Evolutionary conservation across 2,888 invertebrate genomes (phyloP).

Genomic region (Oegoconia quadripuncta): DNA sequence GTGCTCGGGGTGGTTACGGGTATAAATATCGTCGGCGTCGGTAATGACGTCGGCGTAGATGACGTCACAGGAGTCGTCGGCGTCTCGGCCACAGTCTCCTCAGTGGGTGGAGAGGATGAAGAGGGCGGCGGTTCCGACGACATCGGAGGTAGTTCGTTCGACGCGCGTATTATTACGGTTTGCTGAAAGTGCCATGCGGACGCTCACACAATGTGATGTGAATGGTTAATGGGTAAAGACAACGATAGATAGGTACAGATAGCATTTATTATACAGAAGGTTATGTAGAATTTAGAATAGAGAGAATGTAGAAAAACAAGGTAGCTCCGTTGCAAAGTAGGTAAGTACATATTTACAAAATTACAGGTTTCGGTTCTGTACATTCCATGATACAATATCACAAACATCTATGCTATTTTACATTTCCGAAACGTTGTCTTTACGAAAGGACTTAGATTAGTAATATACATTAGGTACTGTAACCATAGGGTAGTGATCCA

Average conservation of each 20-base stretch:
- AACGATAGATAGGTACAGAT: constrained; percentile 27
- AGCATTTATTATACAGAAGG: constrained; percentile 1
- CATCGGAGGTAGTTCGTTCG: constrained; percentile 58
- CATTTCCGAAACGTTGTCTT: constrained; percentile 40
- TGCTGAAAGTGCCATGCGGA: constrained; percentile 78
- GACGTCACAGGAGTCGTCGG: constrained; percentile 28
- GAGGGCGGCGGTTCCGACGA: constrained; percentile 44
- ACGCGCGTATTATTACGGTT: constrained; percentile 71
- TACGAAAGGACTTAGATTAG: constrained; percentile 50
- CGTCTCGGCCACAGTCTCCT: constrained; percentile 32
- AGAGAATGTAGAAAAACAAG: too few species aligned
- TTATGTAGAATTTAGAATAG: neutral
- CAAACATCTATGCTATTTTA: neutral
- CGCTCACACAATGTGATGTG: constrained; percentile 71
- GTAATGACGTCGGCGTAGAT: constrained; percentile 43
- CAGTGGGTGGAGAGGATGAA: constrained; percentile 35
- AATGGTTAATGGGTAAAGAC: constrained; percentile 48
- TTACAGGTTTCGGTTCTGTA: neutral
- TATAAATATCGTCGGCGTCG: constrained; percentile 22
- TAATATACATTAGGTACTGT: constrained; percentile 47
- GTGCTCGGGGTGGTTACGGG: constrained; percentile 37
- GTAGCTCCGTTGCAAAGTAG: too few species aligned
- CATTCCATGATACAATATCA: neutral
- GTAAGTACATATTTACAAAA: constrained; percentile 2
- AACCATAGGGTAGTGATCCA: constrained; percentile 43